Conservation (phyloP, 1,140 invertebrate species). For the Drosophila lacertosa region DNA sequence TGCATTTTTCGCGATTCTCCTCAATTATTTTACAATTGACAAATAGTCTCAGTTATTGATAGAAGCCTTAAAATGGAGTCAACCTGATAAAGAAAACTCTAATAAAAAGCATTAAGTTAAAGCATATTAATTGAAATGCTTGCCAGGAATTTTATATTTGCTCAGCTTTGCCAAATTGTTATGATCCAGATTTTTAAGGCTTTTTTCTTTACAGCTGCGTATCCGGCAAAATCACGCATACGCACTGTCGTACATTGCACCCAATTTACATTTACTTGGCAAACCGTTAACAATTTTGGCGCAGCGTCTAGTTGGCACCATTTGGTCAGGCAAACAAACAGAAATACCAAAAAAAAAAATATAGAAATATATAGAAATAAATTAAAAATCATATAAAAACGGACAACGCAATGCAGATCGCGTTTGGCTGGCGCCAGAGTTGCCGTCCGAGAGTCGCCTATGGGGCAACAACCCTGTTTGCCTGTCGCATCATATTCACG, state of each 20-base stretch:
- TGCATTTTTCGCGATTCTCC: slow-evolving; percentile 19
- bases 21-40: slow-evolving; percentile 28
- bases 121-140: too few species aligned
- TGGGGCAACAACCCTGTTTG: slow-evolving; percentile 73
- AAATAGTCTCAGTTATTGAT: slow-evolving; percentile 17
- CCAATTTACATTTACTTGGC: slow-evolving; percentile 71
- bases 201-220: slow-evolving; percentile 4
- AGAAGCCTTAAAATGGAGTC: slow-evolving; percentile 2
- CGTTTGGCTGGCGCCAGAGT: slow-evolving; percentile 64
- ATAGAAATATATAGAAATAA: slow-evolving; percentile 60
- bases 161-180: background rate
- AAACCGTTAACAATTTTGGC: slow-evolving; percentile 69
- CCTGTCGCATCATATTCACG: slow-evolving; percentile 57
- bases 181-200: too few species aligned
- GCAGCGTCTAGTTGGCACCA: slow-evolving; percentile 75
- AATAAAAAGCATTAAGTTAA: too few species aligned
- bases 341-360: slow-evolving; percentile 15
- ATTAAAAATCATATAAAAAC: slow-evolving; percentile 73
- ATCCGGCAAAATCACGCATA: slow-evolving; percentile 60
- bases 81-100: background rate
- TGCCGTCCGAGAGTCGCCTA: slow-evolving; percentile 57
- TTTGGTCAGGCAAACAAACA: slow-evolving; percentile 59
- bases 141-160: too few species aligned
- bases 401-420: slow-evolving; percentile 64
- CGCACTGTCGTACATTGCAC: slow-evolving; percentile 51